Evolutionary conservation across 2,113 vertebrate genomes (phyloP), one percentile per base, ranked within the genome.

Genomic region (Sinocyclocheilus anophthalmus): DNA sequence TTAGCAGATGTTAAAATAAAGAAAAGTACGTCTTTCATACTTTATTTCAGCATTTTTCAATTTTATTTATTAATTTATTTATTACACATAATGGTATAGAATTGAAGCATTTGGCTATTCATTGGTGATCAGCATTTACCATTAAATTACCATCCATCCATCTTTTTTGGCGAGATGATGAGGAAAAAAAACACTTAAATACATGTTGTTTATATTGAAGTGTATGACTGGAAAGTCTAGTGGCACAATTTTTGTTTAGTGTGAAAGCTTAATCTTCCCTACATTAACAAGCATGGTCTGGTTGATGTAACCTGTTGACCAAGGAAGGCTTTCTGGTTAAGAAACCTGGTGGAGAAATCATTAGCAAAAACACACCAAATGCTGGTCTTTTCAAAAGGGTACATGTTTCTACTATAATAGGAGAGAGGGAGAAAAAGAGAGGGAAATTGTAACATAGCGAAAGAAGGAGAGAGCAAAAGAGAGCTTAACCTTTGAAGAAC

Each of bases 401-500:
- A 20, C n/a, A 18, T 33, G 16, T 39, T 80, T 61, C 75, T 83
- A 22, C 65, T 53, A 48, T 48, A 61, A 22, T 14, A 63, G 45
- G 76, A 50, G 16, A 3, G 2, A 55, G 9, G 45, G 20, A 80
- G 14, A 69, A 48, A 30, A 12, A 65, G 55, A 55, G 33, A 76
- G 45, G 10, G 24, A 33, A 59, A 79, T 30, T 42, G 77, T 57
- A 16, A 55, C 69, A 69, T 3, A 59, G 61, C 3, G 5, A 77
- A 55, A 57, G 65, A 70, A 69, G 37, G 75, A 67, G 72, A 82
- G 10, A 80, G 75, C 76, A 20, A 30, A 76, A 84, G 22, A 88
- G 65, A 83, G 76, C 48, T 88, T 86, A 88, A 88, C 88, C 85
- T 88, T 84, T 86, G 67, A 72, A 50, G 75, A 89, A 87, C 82